Evolutionary conservation across 37 sponge, comb jelly and placozoan genomes (phyloP).

Genomic region (Aplysina aerophoba): DNA sequence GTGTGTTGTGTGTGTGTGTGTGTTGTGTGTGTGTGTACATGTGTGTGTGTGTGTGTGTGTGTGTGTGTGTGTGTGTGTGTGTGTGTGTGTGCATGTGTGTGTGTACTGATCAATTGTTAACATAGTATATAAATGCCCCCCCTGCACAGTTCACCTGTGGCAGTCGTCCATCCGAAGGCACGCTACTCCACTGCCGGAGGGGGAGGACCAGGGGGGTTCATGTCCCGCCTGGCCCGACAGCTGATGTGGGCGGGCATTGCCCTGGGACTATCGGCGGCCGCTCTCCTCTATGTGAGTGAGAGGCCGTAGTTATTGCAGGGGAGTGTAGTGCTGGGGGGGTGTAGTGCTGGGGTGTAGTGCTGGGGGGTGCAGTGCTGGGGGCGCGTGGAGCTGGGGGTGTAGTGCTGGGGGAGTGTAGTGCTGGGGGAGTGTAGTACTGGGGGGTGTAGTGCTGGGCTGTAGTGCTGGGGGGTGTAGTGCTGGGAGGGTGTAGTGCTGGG

Average conservation of each 20-base stretch:
- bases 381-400: no score
- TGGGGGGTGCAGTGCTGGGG: slow-evolving; percentile 3
- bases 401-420: no score
- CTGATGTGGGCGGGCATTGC: slow-evolving; percentile 4
- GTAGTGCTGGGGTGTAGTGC: neutral
- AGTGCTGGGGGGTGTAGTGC: no score
- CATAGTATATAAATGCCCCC: no score
- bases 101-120: no score
- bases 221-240: slow-evolving; percentile 1
- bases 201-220: neutral
- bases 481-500: no score
- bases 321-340: neutral
- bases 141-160: neutral
- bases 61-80: slow-evolving; percentile 25
- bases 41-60: slow-evolving; percentile 23
- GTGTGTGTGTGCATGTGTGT: neutral
- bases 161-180: neutral
- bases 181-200: neutral
- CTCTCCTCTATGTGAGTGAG: slow-evolving; percentile 2
- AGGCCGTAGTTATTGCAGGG: neutral
- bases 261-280: slow-evolving; percentile 1
- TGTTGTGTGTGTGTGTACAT: slow-evolving; percentile 12
- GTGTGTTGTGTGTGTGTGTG: slow-evolving; percentile 22
- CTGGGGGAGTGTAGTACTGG: no score
- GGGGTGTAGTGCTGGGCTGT: no score